These are phyloP conservation scores for Chymomyza procnemis DNA, from an alignment of 2,888 invertebrate genomes.

Conservation along the genomic window DNA sequence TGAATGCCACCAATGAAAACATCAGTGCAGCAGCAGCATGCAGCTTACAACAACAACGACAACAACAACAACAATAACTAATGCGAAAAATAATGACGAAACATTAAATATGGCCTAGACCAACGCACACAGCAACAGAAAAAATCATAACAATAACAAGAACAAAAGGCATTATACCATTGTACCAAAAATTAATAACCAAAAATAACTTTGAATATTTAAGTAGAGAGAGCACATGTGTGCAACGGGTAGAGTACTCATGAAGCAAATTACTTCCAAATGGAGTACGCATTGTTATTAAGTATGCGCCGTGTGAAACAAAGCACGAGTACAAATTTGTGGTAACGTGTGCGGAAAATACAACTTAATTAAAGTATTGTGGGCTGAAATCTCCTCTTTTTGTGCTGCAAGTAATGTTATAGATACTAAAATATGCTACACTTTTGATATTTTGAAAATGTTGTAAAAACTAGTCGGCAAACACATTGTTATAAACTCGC, in stretches of 20 bases:
- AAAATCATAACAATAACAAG: not conserved
- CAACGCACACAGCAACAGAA: conserved; percentile 1
- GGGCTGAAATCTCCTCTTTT: no score
- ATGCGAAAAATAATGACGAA: not conserved
- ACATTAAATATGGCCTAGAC: conserved; percentile 13
- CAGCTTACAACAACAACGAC: conserved; percentile 3
- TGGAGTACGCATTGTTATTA: not conserved
- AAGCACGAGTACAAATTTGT: no score
- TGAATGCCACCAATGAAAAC: conserved; percentile 12
- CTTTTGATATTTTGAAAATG: no score
- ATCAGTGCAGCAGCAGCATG: conserved; percentile 17
- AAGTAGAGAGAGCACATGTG: not conserved
- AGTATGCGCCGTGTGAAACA: no score
- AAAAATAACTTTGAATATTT: not conserved
- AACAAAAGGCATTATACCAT: not conserved
- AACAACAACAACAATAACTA: not conserved
- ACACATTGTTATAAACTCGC: no score
- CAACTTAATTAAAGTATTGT: no score
- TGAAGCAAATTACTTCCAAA: not conserved
- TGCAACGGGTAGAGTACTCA: not conserved
- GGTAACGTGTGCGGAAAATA: no score
- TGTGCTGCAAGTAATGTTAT: no score
- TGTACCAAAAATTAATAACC: not conserved
- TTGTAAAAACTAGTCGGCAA: no score
- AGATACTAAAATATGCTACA: no score